Conservation (phyloP, 2,888 invertebrate species). For the Orchesellides sinensis region DNA sequence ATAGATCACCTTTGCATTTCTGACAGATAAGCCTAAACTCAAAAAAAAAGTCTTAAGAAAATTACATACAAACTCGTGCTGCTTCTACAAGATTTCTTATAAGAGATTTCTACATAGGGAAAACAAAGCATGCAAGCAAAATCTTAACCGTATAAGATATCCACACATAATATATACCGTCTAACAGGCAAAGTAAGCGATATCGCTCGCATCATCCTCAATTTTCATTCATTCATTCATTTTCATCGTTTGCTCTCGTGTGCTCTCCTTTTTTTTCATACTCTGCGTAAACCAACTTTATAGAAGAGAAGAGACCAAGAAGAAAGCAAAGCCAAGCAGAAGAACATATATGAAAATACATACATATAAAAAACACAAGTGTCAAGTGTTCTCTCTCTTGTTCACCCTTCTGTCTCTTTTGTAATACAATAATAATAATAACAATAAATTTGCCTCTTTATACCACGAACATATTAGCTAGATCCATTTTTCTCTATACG, state of each 20-base stretch:
- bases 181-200: no score
- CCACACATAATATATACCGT: constrained; percentile 23
- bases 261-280: constrained; percentile 20
- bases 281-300: constrained; percentile 16
- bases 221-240: constrained; percentile 55
- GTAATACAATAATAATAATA: no score
- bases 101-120: constrained; percentile 43
- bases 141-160: constrained; percentile 10
- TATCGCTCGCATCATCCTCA: constrained; percentile 29
- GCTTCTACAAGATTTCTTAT: no score
- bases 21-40: constrained; percentile 44
- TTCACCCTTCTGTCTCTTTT: no score
- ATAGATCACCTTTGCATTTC: constrained; percentile 28
- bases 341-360: no score
- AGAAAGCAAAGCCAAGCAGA: no score
- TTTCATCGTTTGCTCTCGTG: constrained; percentile 49
- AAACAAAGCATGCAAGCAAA: constrained; percentile 53
- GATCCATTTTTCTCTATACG: no score
- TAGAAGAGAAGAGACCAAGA: constrained; percentile 10
- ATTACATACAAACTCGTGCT: constrained; percentile 26
- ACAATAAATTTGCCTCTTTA: no score
- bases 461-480: no score
- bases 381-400: no score
- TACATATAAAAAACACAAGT: no score
- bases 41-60: no score